Evolutionary conservation across 2,888 invertebrate species (phyloP), one percentile per base, ranked within the genome.

Genomic region (Trilocha varians): DNA sequence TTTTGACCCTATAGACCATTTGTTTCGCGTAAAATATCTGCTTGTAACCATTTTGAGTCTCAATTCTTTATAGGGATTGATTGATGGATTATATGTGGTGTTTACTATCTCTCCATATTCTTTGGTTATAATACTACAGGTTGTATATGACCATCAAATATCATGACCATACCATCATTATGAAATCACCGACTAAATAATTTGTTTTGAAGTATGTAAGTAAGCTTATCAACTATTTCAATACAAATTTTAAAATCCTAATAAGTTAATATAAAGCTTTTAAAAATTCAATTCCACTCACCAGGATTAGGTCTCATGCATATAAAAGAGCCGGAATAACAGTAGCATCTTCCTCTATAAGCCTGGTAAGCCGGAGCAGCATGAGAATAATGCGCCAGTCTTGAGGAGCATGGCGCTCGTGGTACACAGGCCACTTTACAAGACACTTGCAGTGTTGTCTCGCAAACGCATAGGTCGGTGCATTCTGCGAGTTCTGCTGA

Each of bases 401-500:
- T 91, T 9, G 95, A 95, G 56, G 94, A 93, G 79, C 96, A 96
- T 2, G 95, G 93, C 46, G 93, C 93, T 39, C 94, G 88, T 40
- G 95, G 93, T 38, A 96, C 93, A 78, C 96, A 96, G 52, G 96
- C 92, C 57, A 95, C 94, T 77, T 94, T 93, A 84, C 96, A 96
- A 42, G 92, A 91, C 50, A 95, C 88, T 56, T 92, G 91, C 38
- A 90, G 80, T 0, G 92, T 91, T 45, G 91, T 88, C 65, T 93
- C 92, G 70, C 96, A 96, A 57, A 93, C 91, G 77, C 96, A 96
- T 43, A 96, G 88, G 79, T 96, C 96, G 34, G 96, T 96, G 77
- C 96, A 96, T 65, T 95, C 95, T 0, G 83, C 83, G 18, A 94
- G 90, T 65, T 95, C 95, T 53, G 95, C 94, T 62, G 94, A 92